These are phyloP conservation scores for Limnephilus lunatus DNA, from an alignment of 2,888 invertebrate species.

Conservation along the genomic window DNA sequence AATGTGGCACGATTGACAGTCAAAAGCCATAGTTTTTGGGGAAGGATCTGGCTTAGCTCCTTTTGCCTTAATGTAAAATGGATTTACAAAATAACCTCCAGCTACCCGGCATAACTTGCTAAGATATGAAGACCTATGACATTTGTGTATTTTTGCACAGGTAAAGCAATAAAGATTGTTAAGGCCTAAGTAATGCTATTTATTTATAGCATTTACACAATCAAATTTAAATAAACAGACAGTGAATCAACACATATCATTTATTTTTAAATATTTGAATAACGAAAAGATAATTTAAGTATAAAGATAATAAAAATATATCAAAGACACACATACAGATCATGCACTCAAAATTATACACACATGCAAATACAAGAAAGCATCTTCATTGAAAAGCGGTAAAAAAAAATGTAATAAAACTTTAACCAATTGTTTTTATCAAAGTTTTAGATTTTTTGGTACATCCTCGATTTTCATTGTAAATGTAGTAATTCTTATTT, in stretches of 20 bases:
- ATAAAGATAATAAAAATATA: slow-evolving; percentile 42
- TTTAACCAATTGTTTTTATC: not conserved
- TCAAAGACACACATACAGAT: slow-evolving; percentile 45
- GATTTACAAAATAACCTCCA: not conserved
- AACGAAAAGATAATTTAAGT: not conserved
- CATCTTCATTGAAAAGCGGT: slow-evolving; percentile 25
- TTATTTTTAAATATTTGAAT: not conserved
- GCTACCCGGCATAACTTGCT: too few species aligned
- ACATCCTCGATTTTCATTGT: not conserved
- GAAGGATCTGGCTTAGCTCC: not conserved
- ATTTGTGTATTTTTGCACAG: not conserved
- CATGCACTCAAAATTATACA: slow-evolving; percentile 49
- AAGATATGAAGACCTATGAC: not conserved
- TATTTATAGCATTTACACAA: not conserved
- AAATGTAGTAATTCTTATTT: not conserved
- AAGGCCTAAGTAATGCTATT: not conserved
- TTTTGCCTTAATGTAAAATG: too few species aligned
- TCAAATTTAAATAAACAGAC: not conserved
- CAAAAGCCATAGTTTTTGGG: not conserved
- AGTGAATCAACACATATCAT: not conserved
- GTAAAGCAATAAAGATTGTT: not conserved
- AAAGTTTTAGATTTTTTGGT: not conserved
- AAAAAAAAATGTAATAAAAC: not conserved
- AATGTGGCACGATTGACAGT: not conserved
- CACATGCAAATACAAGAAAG: slow-evolving; percentile 54